Conservation (phyloP, 1,140 invertebrate genomes). For the Atta cephalotes region DNA sequence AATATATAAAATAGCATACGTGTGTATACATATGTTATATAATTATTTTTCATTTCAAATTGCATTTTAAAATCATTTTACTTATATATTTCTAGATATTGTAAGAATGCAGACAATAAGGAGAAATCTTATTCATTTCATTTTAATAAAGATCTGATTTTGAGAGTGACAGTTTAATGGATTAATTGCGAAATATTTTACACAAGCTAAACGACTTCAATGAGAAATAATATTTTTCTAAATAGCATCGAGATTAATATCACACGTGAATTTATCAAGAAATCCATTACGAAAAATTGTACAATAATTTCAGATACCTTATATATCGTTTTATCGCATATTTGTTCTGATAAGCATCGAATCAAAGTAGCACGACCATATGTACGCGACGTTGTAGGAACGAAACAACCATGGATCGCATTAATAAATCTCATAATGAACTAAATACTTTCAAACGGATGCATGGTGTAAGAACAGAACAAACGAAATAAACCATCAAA, state of each 20-base stretch:
- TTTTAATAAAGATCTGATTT: background rate
- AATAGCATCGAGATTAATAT: background rate
- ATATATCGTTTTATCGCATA: background rate
- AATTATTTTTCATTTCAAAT: background rate
- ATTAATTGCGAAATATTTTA: background rate
- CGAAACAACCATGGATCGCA: conserved; percentile 44
- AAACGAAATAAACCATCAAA: conserved; percentile 37
- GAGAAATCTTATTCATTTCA: background rate
- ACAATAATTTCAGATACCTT: conserved; percentile 18
- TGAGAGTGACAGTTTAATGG: background rate
- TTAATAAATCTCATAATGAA: conserved; percentile 39
- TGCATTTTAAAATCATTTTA: conserved; percentile 10
- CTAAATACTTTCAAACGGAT: conserved; percentile 69
- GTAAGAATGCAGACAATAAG: background rate
- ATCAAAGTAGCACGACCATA: conserved; percentile 19
- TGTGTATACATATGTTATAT: background rate
- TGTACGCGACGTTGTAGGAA: conserved; percentile 34
- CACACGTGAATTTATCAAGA: background rate
- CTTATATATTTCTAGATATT: background rate
- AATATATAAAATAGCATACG: background rate
- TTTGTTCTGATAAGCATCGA: background rate
- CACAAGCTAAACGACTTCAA: background rate
- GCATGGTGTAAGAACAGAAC: conserved; percentile 69
- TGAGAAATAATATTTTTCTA: background rate
- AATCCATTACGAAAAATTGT: background rate